phyloP scores from a whole-genome alignment of 2,113 vertebrate species.

The Apeltes quadracus region DNA sequence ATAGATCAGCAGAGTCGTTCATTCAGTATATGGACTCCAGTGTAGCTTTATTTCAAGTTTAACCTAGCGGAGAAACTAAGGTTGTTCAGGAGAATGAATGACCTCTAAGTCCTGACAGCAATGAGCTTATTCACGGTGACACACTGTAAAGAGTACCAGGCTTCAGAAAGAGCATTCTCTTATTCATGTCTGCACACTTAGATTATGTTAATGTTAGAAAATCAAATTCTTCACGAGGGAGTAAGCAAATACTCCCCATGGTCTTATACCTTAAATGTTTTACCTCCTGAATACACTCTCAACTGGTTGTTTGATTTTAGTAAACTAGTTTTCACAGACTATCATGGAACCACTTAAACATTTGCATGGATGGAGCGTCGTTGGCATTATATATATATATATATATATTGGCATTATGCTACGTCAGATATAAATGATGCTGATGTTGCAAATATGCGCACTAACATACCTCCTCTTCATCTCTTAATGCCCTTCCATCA shows the following conservation, averaged over 20 bases:
- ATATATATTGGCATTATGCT: constrained; percentile 5
- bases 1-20: constrained; percentile 43
- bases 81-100: constrained; percentile 24
- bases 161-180: neutral
- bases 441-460: constrained; percentile 37
- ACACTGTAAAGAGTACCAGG: neutral
- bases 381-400: constrained; percentile 17
- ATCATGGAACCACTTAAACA: neutral
- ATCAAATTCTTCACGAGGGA: neutral
- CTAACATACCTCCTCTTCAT: neutral
- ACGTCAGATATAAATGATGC: constrained; percentile 10
- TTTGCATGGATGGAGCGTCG: neutral
- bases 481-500: constrained; percentile 13
- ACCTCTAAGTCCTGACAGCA: constrained; percentile 22
- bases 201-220: neutral
- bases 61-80: constrained; percentile 24
- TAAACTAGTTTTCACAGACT: neutral
- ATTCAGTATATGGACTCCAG: constrained; percentile 36
- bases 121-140: neutral
- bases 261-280: neutral
- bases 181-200: neutral
- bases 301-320: constrained; percentile 2
- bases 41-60: constrained; percentile 25
- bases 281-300: neutral
- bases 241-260: neutral